Percentiles rank a stretch among this genome's conserved stretches.
These are phyloP conservation scores for Graphium colonna DNA, from an alignment of 2,888 invertebrate genomes.

Conservation along the genomic window DNA sequence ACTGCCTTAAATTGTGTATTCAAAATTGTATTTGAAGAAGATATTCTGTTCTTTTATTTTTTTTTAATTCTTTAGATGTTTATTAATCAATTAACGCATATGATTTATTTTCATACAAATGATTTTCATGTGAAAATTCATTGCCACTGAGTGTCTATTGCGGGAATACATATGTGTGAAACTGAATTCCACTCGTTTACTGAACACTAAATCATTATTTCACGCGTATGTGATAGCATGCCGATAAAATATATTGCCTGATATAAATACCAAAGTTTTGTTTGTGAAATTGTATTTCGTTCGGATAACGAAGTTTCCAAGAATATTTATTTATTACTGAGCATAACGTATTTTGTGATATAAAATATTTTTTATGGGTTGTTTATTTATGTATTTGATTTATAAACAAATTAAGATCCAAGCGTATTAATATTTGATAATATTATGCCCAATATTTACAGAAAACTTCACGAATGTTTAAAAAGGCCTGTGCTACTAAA, in stretches of 20 bases:
- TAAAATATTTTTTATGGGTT: no score
- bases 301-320: background rate
- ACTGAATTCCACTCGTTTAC: constrained; percentile 18
- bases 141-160: constrained; percentile 9
- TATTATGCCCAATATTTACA: no score
- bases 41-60: no score
- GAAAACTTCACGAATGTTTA: no score
- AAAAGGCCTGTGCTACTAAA: no score
- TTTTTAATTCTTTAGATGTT: no score
- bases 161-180: constrained; percentile 12
- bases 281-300: constrained; percentile 12
- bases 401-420: no score
- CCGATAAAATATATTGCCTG: constrained; percentile 19
- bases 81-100: no score
- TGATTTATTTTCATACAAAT: background rate
- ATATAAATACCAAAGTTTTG: constrained; percentile 19
- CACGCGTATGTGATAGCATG: constrained; percentile 17
- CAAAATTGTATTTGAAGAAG: no score
- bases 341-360: background rate
- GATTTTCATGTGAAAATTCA: constrained; percentile 5
- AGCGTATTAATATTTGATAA: no score
- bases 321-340: background rate
- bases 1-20: no score
- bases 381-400: no score
- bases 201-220: constrained; percentile 21